Base-by-base conservation (phyloP, 2,113 vertebrate species). In the Chascanopsetta lugubris region DNA sequence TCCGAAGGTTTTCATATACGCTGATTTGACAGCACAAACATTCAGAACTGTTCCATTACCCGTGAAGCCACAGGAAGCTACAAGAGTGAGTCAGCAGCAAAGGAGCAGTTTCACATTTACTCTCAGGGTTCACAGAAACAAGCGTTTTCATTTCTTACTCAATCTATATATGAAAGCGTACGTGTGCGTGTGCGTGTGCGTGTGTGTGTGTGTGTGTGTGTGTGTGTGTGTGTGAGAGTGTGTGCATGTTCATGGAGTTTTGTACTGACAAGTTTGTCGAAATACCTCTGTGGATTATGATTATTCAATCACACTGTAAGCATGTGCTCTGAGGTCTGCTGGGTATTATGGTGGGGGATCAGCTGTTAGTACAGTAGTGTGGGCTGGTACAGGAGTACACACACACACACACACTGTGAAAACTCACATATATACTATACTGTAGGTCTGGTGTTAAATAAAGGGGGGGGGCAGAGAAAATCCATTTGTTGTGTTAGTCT, bases 321-420 rank as follows among this genome's bases (percentile, higher is more conserved):
- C 85, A 80, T 84, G 85, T 83, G 82, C 64, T 85, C 30, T 40
- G 32, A 49, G 75, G 72, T 46, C 65, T 80, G 72, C 62, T 55
- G 55, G 61, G 79, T 72, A 84, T 87, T 87, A 77, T 61, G 75
- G 64, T 36, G 57, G 70, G n/a, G 69, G 79, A 88, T 88, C 85
- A 87, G 82, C 87, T 85, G 75, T 77, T 74, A 65, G 73, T 79
- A 75, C 78, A 77, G 80, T 63, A 79, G 73, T 21, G 48, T 75
- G 73, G 72, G 45, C 80, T 85, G 82, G 82, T 81, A 86, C 87
- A 64, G 32, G 25, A 58, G 26, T 18, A 43, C 22, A 49, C 57
- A 54, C 34, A 45, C 32, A 55, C 20, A 63, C 12, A 40, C 32
- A 38, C 36, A 17, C 36, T 4, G 29, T 30, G n/a, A n/a, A n/a